Evolutionary conservation across 2,797 vertebrate species (phyloP).

Genomic region (Lagorchestes hirsutus): DNA sequence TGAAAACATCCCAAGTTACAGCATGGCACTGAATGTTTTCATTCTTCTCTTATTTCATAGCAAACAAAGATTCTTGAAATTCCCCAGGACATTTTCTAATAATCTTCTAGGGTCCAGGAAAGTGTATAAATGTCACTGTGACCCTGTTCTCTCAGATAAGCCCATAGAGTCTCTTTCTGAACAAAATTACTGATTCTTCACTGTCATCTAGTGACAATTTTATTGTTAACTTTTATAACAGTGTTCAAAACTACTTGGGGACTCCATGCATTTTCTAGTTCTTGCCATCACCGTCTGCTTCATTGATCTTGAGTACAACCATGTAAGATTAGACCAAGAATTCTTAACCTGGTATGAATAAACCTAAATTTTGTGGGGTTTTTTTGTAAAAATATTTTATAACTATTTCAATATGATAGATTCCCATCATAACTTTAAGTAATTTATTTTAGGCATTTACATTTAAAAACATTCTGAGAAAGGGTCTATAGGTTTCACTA

Average conservation of each 20-base stretch:
- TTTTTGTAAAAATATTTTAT: neutral
- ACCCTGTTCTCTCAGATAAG: neutral
- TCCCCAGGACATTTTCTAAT: neutral
- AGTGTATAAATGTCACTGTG: neutral
- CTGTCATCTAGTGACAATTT: neutral
- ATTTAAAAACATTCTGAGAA: neutral
- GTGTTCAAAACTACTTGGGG: neutral
- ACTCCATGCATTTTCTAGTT: neutral
- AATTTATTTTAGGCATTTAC: neutral
- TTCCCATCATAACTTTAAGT: neutral
- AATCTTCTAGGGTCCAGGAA: neutral
- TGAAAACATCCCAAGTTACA: neutral
- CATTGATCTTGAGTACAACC: neutral
- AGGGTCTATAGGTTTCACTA: neutral
- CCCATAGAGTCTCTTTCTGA: neutral
- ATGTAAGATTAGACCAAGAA: neutral
- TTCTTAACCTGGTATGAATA: neutral
- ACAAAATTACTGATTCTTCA: neutral
- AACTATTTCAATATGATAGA: neutral
- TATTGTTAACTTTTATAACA: constrained; percentile 20
- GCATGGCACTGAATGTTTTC: neutral
- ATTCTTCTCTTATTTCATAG: neutral
- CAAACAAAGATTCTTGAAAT: neutral
- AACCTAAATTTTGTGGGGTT: neutral
- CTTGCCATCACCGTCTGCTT: neutral